Conservation (phyloP, 2,113 vertebrate species). For the Rattus rattus region DNA sequence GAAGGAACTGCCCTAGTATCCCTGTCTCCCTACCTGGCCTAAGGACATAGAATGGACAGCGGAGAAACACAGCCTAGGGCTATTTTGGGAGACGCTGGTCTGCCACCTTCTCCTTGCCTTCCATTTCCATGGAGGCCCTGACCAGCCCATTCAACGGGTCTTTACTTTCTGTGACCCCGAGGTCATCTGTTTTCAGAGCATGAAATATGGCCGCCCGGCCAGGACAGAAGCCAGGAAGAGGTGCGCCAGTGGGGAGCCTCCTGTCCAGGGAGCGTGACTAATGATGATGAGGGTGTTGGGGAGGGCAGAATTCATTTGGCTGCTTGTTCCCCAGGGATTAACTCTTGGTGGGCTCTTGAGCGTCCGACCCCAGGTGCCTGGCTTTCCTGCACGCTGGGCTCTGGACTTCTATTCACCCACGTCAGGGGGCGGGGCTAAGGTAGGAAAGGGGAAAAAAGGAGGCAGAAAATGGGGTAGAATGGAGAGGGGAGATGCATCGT, state of each 20-base stretch:
- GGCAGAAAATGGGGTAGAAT: not conserved
- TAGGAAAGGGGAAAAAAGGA: rapidly evolving
- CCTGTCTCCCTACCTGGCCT: slow-evolving; percentile 74
- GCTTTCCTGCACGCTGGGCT: not conserved
- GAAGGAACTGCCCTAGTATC: not conserved
- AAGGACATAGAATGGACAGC: slow-evolving; percentile 65
- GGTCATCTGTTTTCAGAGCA: slow-evolving; percentile 91
- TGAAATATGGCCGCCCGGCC: slow-evolving; percentile 91
- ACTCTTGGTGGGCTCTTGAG: slow-evolving; percentile 81
- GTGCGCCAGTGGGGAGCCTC: slow-evolving; percentile 87
- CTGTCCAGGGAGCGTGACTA: slow-evolving; percentile 92
- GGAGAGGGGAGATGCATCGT: not conserved
- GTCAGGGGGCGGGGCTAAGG: not conserved
- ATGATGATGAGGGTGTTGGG: slow-evolving; percentile 91
- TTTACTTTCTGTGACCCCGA: slow-evolving; percentile 92
- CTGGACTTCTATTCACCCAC: not conserved
- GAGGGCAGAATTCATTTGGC: slow-evolving; percentile 87
- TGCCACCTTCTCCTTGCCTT: slow-evolving; percentile 87
- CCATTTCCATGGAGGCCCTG: slow-evolving; percentile 82
- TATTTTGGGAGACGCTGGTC: slow-evolving; percentile 83
- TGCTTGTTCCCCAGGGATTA: slow-evolving; percentile 86
- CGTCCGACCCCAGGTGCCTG: not conserved
- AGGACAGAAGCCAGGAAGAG: slow-evolving; percentile 90
- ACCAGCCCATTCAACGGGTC: slow-evolving; percentile 92
- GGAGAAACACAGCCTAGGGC: slow-evolving; percentile 60